phyloP scores from a whole-genome alignment of 2,888 invertebrate genomes.

The Acanthosepion esculentum region DNA sequence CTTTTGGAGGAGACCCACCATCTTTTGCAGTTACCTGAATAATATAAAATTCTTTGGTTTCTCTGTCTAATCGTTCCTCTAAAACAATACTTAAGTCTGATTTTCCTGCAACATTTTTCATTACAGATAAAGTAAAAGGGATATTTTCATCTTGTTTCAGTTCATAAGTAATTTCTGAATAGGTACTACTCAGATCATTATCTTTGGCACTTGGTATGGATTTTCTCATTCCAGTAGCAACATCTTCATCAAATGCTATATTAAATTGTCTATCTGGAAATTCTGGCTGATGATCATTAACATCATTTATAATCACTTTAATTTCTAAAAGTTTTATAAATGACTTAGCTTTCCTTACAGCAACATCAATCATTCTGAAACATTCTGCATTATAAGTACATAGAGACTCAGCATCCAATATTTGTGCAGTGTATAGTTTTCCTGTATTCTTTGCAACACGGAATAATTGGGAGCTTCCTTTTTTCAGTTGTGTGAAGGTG shows the following conservation, averaged over 20 bases:
- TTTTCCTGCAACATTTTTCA: neutral
- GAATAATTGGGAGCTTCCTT: neutral
- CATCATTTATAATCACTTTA: conserved; percentile 49
- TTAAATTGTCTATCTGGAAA: conserved; percentile 10
- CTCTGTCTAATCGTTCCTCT: conserved; percentile 44
- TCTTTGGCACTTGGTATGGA: neutral
- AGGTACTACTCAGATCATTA: neutral
- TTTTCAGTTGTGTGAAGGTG: neutral
- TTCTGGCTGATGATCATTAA: conserved; percentile 52
- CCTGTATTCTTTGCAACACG: neutral
- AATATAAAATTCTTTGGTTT: conserved; percentile 42
- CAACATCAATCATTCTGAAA: conserved; percentile 38
- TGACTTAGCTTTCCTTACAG: neutral
- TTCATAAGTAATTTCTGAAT: neutral
- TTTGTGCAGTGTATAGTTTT: neutral
- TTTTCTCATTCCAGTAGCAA: conserved; percentile 37
- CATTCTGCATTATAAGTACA: conserved; percentile 42
- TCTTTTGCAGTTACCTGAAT: conserved; percentile 50
- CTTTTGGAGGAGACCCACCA: conserved; percentile 46
- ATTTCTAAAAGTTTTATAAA: conserved; percentile 40
- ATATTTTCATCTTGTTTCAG: neutral
- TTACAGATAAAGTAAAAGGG: neutral
- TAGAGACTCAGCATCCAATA: conserved; percentile 34
- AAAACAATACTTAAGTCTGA: conserved; percentile 17
- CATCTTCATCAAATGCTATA: conserved; percentile 48